These are phyloP conservation scores for Caenorhabditis sp. DNA, from an alignment of 2,888 invertebrate species.

Conservation along the genomic window DNA sequence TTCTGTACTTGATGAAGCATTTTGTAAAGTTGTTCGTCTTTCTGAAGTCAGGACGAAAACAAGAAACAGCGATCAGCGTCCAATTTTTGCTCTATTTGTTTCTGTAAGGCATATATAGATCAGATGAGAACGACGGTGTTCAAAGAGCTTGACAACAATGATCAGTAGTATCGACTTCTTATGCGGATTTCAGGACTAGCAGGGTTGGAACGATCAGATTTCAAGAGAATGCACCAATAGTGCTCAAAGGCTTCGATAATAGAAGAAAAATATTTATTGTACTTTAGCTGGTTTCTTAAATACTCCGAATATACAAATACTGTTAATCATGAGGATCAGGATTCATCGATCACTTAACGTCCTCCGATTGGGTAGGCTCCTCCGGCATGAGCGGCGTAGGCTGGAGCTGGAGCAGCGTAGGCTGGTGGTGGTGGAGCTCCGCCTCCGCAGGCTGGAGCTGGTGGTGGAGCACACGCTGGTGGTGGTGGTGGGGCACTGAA, in stretches of 20 bases:
- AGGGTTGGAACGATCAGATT: too few relatives aligned
- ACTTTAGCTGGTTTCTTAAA: not conserved
- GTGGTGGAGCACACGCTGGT: constrained; percentile 62
- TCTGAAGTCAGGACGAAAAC: too few relatives aligned
- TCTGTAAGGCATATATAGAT: too few relatives aligned
- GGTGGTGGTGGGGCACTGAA: constrained; percentile 68
- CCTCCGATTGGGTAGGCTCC: constrained; percentile 61
- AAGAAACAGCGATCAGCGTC: too few relatives aligned
- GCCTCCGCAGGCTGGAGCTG: constrained; percentile 61
- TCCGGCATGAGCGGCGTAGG: constrained; percentile 57
- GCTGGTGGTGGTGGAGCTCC: constrained; percentile 63
- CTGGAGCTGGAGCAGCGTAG: constrained; percentile 53
- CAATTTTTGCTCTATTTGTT: too few relatives aligned
- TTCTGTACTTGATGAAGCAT: too few relatives aligned
- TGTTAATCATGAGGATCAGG: not conserved
- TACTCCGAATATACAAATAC: constrained; percentile 41
- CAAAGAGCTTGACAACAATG: too few relatives aligned
- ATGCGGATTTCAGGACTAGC: too few relatives aligned
- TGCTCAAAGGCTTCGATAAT: not conserved
- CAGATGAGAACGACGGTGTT: too few relatives aligned
- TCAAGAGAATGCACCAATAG: too few relatives aligned
- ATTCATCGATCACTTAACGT: constrained; percentile 47
- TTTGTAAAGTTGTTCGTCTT: too few relatives aligned
- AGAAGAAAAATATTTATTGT: constrained; percentile 16
- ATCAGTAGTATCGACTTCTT: too few relatives aligned